phyloP scores from a whole-genome alignment of 2,113 vertebrate genomes.

The Leucosticte australis region DNA sequence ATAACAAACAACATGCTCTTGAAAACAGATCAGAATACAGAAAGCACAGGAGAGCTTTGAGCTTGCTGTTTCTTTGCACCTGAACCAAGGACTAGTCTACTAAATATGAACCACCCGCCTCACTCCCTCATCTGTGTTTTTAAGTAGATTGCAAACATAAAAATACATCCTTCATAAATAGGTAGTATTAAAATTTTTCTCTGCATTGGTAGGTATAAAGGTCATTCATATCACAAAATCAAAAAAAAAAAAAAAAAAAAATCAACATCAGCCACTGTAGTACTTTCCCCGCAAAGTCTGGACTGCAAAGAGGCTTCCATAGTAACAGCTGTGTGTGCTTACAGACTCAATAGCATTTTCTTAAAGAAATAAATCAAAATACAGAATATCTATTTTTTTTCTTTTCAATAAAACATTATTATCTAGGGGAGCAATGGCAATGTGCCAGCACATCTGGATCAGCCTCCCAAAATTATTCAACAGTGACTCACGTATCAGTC shows the following conservation, averaged over 20 bases:
- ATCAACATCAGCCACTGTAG: background rate
- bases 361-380: slow-evolving; percentile 20
- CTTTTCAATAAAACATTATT: background rate
- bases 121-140: background rate
- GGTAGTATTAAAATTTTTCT: background rate
- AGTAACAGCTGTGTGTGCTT: background rate
- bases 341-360: background rate
- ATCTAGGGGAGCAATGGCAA: background rate
- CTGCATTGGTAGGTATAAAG: background rate
- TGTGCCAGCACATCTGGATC: slow-evolving; percentile 14
- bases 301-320: background rate
- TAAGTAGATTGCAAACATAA: background rate
- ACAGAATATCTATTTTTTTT: background rate
- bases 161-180: background rate
- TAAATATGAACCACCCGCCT: background rate
- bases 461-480: background rate
- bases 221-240: background rate
- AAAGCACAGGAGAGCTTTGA: background rate
- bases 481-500: background rate
- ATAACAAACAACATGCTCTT: background rate
- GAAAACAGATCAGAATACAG: background rate
- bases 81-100: background rate
- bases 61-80: background rate
- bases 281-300: background rate
- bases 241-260: background rate